Percentiles rank a stretch among this genome's conserved stretches.
phyloP scores from a whole-genome alignment of 2,113 vertebrate genomes.

The Trematocara nigrifrons region DNA sequence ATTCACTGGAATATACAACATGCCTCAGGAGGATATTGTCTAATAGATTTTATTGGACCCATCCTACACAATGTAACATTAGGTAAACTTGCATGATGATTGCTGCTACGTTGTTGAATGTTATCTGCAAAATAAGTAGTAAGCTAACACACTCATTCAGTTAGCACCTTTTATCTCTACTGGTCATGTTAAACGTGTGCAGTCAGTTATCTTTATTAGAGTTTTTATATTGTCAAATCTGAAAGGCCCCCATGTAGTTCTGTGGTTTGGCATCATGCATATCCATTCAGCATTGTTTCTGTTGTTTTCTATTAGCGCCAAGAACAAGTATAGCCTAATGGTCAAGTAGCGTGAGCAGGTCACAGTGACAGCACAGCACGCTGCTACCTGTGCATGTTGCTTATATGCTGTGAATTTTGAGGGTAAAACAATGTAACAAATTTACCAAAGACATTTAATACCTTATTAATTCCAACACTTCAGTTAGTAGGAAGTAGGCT shows the following conservation, averaged over 20 bases:
- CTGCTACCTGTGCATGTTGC: not conserved
- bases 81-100: not conserved
- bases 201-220: not conserved
- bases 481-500: not conserved
- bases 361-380: not conserved
- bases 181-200: not conserved
- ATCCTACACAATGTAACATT: not conserved
- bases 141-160: not conserved
- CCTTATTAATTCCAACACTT: not conserved
- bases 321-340: not conserved
- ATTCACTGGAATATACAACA: not conserved
- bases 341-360: not conserved
- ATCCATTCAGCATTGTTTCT: not conserved
- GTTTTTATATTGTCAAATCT: not conserved
- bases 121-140: not conserved
- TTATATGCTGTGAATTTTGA: not conserved
- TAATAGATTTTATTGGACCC: not conserved
- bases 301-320: not conserved
- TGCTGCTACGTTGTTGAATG: not conserved
- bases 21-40: not conserved
- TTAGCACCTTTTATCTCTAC: not conserved
- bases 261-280: not conserved
- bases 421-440: not conserved
- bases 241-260: not conserved
- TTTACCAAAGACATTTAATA: not conserved